These are phyloP conservation scores for Mohoua ochrocephala DNA, from an alignment of 2,113 vertebrate species.

Conservation along the genomic window DNA sequence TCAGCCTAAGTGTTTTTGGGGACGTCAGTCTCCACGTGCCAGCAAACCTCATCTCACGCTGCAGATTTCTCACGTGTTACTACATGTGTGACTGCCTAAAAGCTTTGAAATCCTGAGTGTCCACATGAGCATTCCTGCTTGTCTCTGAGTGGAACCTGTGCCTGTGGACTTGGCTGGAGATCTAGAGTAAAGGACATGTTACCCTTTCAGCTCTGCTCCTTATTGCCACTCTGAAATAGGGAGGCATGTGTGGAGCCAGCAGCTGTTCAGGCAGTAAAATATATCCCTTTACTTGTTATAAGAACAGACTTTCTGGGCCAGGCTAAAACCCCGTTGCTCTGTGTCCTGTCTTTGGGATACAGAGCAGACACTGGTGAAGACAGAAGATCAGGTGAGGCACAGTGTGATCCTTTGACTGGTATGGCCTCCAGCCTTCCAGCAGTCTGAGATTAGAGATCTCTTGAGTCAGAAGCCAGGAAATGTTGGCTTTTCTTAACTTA, in stretches of 20 bases:
- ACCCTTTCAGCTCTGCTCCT: conserved; percentile 25
- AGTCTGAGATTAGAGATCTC: not conserved
- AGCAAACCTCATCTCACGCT: not conserved
- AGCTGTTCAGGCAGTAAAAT: conserved; percentile 2
- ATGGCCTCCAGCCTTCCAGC: not conserved
- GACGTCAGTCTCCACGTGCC: not conserved
- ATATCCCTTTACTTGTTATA: not conserved
- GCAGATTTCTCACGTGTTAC: not conserved
- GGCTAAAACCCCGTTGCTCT: not conserved
- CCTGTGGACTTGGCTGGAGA: conserved; percentile 35
- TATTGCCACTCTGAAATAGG: not conserved
- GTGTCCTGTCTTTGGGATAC: not conserved
- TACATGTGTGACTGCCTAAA: not conserved
- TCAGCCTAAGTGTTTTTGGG: not conserved
- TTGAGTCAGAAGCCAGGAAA: not conserved
- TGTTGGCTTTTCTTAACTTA: not conserved
- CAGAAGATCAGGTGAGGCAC: not conserved
- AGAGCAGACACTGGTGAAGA: not conserved
- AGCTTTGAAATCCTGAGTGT: not conserved
- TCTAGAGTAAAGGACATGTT: conserved; percentile 33
- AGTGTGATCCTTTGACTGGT: not conserved
- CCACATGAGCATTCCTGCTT: conserved; percentile 8
- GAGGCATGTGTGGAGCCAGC: not conserved
- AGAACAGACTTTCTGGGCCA: not conserved
- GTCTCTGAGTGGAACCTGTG: not conserved